Percentiles rank a stretch among this genome's conserved stretches.
Evolutionary conservation across 1,140 invertebrate species (phyloP).

Genomic region (Samia ricini): DNA sequence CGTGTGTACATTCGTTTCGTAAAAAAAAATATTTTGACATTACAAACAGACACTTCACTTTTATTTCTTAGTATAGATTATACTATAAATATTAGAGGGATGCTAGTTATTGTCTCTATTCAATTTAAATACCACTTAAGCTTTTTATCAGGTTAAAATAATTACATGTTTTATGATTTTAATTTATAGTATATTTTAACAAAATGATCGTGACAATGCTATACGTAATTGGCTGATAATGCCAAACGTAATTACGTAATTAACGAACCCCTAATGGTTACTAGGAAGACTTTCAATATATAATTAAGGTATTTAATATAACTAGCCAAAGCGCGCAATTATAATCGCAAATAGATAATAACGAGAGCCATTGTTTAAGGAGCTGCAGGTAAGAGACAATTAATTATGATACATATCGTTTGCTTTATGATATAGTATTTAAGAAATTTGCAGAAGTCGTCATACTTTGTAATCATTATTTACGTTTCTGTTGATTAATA

Average conservation of each 20-base stretch:
- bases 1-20: too few species aligned
- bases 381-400: background rate
- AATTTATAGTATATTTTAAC: background rate
- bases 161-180: background rate
- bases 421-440: background rate
- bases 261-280: background rate
- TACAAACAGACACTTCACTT: too few species aligned
- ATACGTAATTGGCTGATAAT: background rate
- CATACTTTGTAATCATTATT: background rate
- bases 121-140: too few species aligned
- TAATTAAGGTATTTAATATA: background rate
- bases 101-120: too few species aligned
- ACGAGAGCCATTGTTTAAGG: background rate
- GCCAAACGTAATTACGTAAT: background rate
- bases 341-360: background rate
- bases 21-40: too few species aligned
- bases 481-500: background rate
- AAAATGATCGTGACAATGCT: background rate
- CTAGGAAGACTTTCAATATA: background rate
- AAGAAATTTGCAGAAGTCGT: slow-evolving; percentile 1
- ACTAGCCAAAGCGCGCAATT: background rate
- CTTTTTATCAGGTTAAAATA: background rate
- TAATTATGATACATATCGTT: background rate
- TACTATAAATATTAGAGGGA: too few species aligned
- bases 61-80: too few species aligned